Base-by-base conservation (phyloP, 2,888 invertebrate genomes). In the Clepsis dumicolana region DNA sequence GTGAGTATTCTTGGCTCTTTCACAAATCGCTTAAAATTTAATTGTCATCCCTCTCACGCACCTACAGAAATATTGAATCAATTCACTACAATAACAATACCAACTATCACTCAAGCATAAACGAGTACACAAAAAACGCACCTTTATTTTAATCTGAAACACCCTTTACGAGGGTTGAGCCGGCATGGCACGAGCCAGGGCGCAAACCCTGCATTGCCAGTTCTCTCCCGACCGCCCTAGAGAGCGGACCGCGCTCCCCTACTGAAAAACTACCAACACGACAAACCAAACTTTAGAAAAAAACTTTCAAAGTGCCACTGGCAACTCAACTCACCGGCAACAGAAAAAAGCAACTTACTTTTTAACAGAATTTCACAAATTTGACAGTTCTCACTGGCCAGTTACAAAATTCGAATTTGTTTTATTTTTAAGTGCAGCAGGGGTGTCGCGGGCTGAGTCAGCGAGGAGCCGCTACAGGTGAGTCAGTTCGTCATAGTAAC, bases 401-500 rank as follows among this genome's bases (percentile, higher is more conserved):
- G 21, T 8, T 69, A 70, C 10, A 12, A 29, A 48, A 70, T 41
- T 75, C 70, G 44, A 44, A 76, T 72, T 65, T 63, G 64, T 65
- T 70, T 73, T 72, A 57, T 67, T 65, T 73, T 75, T 73, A 81
- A 77, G 82, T 81, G 71, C 68, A 65, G 63, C 68, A 83, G 90
- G 90, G 90, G 90, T 90, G 90, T 82, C 87, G 87, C 79, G 80
- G 88, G 89, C 86, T 88, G 89, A 91, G 83, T 89, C 88, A 91
- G 87, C 87, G 85, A 84, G 87, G 86, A 89, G 80, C 86, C 84
- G 81, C 73, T 77, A 72, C 80, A 91, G 91, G 92, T 87, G 92
- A 92, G 84, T 91, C 92, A 91, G 77, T 83, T 79, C 81, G 83
- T 87, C 91, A 92, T 93, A 93, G 92, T 89, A 92, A 93, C 93